These are phyloP conservation scores for Oxystoma pomonae DNA, from an alignment of 2,888 invertebrate genomes.

Conservation along the genomic window DNA sequence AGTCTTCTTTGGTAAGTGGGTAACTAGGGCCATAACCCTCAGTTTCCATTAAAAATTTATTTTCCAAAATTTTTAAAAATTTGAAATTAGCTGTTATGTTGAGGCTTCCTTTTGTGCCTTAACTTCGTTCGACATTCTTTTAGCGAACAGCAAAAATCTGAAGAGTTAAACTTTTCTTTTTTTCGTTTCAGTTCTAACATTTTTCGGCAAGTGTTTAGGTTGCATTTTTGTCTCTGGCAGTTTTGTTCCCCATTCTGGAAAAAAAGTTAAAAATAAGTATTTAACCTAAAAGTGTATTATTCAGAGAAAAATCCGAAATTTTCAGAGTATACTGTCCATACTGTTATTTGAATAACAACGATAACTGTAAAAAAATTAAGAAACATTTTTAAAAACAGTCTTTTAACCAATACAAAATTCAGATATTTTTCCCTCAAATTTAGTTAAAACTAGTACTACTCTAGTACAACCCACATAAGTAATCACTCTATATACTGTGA, in stretches of 20 bases:
- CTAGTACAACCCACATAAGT: no score
- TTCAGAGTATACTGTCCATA: no score
- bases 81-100: constrained; percentile 17
- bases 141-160: constrained; percentile 43
- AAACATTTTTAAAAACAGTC: no score
- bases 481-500: no score
- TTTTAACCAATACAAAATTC: no score
- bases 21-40: constrained; percentile 45
- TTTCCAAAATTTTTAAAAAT: not conserved
- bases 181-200: constrained; percentile 47
- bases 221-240: constrained; percentile 78
- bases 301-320: no score
- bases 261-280: constrained; percentile 17
- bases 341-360: no score
- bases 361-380: no score
- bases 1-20: constrained; percentile 57
- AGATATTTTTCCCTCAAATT: no score
- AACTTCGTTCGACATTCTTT: constrained; percentile 38
- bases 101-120: constrained; percentile 34
- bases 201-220: constrained; percentile 64
- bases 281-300: no score
- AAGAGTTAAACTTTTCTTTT: constrained; percentile 49
- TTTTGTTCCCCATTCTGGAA: constrained; percentile 74
- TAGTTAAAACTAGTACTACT: no score
- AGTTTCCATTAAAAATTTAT: constrained; percentile 26